Evolutionary conservation across 2,888 invertebrate species (phyloP).

Genomic region (Meteorus colon): DNA sequence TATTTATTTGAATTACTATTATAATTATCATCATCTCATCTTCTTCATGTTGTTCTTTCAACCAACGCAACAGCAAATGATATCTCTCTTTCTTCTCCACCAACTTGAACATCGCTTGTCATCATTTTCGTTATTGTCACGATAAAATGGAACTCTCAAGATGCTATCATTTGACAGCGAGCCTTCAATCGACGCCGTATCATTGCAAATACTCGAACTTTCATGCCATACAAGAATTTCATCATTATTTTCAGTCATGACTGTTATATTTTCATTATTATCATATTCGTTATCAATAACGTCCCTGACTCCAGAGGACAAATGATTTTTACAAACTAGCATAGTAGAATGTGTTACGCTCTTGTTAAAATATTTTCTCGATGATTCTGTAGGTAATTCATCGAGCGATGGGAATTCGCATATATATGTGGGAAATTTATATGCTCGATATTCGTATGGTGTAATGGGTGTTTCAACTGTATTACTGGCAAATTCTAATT

Average conservation of each 20-base stretch:
- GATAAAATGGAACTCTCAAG: slow-evolving; percentile 41
- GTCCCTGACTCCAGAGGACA: slow-evolving; percentile 6
- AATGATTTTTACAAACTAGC: slow-evolving; percentile 40
- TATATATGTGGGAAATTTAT: slow-evolving; percentile 51
- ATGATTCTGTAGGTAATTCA: slow-evolving; percentile 21
- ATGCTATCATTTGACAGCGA: slow-evolving; percentile 50
- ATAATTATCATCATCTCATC: not conserved
- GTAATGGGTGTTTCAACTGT: slow-evolving; percentile 48
- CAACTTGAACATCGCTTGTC: slow-evolving; percentile 21
- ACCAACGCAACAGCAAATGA: slow-evolving; percentile 52
- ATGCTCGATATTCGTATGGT: slow-evolving; percentile 50
- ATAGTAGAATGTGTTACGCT: not conserved
- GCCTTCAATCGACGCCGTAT: slow-evolving; percentile 45
- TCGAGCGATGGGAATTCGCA: slow-evolving; percentile 49
- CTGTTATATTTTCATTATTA: slow-evolving; percentile 7
- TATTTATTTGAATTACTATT: not conserved
- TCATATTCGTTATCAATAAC: not conserved
- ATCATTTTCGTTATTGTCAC: slow-evolving; percentile 33
- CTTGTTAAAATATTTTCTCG: not conserved
- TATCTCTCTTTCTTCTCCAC: slow-evolving; percentile 42
- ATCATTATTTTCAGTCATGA: not conserved
- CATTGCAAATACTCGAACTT: slow-evolving; percentile 46
- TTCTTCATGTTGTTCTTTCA: slow-evolving; percentile 19
- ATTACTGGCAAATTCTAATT: slow-evolving; percentile 48
- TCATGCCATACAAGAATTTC: slow-evolving; percentile 50